These are phyloP conservation scores for Ahaetulla prasina DNA, from an alignment of 2,113 vertebrate genomes.

Conservation along the genomic window DNA sequence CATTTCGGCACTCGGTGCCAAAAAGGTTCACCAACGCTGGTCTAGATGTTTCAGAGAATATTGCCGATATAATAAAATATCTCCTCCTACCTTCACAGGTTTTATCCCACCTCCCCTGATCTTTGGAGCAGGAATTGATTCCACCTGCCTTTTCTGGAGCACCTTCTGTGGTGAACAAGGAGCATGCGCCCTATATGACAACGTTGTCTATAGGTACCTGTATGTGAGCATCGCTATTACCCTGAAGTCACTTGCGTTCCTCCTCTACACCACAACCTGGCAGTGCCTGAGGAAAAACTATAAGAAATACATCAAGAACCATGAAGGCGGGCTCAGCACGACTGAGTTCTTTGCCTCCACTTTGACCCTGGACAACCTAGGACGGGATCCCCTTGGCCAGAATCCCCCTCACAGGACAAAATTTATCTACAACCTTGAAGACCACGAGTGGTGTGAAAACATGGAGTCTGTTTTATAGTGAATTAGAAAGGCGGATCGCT, in stretches of 20 bases:
- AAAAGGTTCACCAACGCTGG: too few relatives aligned
- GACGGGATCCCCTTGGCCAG: constrained; percentile 78
- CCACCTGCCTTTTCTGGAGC: constrained; percentile 97
- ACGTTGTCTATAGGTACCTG: constrained; percentile 86
- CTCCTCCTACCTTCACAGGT: constrained; percentile 68
- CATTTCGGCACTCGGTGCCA: too few relatives aligned
- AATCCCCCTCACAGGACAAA: constrained; percentile 87
- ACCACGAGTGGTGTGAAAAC: constrained; percentile 96
- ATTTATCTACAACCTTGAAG: constrained; percentile 98
- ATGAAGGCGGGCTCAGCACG: constrained; percentile 83
- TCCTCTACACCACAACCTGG: constrained; percentile 93
- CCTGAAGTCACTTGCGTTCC: constrained; percentile 90
- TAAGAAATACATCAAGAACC: constrained; percentile 91
- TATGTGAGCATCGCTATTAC: constrained; percentile 94
- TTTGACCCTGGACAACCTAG: constrained; percentile 84
- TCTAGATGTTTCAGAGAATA: background rate
- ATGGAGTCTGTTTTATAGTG: constrained; percentile 99
- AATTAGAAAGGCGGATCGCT: constrained; percentile 54
- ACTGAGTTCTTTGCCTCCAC: constrained; percentile 92
- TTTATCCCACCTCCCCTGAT: constrained; percentile 98
- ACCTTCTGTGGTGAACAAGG: constrained; percentile 86
- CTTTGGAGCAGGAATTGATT: constrained; percentile 95
- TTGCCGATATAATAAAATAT: background rate
- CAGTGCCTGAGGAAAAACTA: constrained; percentile 93
- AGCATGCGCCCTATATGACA: constrained; percentile 91